These are phyloP conservation scores for Parazoanthus darwini DNA, from an alignment of 92 coral and sea anemone species.

Conservation along the genomic window DNA sequence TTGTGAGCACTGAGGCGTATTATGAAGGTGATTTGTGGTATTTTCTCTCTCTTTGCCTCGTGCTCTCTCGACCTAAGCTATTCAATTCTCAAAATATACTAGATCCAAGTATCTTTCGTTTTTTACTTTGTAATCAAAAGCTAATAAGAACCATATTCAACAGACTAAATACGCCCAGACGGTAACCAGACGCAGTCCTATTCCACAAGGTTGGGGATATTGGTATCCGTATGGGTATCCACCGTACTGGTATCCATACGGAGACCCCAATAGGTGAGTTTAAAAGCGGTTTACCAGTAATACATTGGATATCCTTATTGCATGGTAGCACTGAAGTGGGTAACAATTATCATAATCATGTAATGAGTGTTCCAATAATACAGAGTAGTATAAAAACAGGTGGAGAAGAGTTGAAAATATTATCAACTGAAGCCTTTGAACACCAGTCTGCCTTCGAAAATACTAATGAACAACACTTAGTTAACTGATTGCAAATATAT, in stretches of 20 bases:
- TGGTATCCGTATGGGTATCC: background rate
- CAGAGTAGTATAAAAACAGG: no score
- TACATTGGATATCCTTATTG: background rate
- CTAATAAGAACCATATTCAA: background rate
- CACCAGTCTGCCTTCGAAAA: no score
- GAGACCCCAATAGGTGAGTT: background rate
- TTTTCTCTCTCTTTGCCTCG: background rate
- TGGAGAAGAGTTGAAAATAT: no score
- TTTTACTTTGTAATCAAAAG: no score
- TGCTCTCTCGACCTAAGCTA: background rate
- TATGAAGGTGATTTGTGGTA: background rate
- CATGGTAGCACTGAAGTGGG: no score
- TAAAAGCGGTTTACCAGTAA: background rate
- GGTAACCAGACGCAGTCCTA: slow-evolving; percentile 6
- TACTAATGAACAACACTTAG: no score
- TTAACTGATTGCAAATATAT: no score
- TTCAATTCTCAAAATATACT: background rate
- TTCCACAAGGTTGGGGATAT: slow-evolving; percentile 2
- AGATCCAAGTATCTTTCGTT: background rate
- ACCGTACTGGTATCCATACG: background rate
- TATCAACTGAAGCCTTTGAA: no score
- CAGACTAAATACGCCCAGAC: background rate
- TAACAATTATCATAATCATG: no score
- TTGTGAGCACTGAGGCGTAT: no score
- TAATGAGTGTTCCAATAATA: no score